These are phyloP conservation scores for Strigamia transsilvanica DNA, from an alignment of 2,888 invertebrate species.

Conservation along the genomic window DNA sequence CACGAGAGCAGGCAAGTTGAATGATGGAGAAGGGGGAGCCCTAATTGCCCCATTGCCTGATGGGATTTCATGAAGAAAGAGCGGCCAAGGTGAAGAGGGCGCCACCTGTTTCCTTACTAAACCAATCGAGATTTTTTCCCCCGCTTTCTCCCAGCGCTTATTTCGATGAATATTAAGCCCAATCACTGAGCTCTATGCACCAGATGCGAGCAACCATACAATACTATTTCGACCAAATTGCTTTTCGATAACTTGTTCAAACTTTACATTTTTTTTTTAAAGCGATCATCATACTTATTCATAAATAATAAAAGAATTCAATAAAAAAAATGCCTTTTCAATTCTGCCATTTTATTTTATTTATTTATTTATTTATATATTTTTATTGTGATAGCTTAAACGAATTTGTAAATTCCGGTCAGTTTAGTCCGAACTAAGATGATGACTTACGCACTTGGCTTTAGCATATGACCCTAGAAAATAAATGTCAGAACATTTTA, in stretches of 20 bases:
- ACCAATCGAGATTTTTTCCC: slow-evolving; percentile 25
- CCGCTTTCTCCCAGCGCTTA: slow-evolving; percentile 16
- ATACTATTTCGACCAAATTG: slow-evolving; percentile 20
- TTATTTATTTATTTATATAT: too few relatives aligned
- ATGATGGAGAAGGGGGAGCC: slow-evolving; percentile 1
- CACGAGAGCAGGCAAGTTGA: slow-evolving; percentile 4
- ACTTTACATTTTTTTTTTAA: background rate
- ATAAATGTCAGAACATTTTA: too few relatives aligned
- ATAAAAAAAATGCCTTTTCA: too few relatives aligned
- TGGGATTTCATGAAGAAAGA: slow-evolving; percentile 21
- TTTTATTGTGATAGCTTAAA: too few relatives aligned
- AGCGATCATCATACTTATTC: background rate
- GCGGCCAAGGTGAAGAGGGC: slow-evolving; percentile 26
- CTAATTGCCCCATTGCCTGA: slow-evolving; percentile 30
- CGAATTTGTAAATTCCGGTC: too few relatives aligned
- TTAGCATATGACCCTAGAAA: too few relatives aligned
- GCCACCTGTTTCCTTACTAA: slow-evolving; percentile 30
- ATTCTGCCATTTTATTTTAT: too few relatives aligned
- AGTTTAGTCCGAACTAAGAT: too few relatives aligned
- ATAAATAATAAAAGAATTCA: too few relatives aligned
- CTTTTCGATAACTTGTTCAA: slow-evolving; percentile 25
- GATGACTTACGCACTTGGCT: too few relatives aligned
- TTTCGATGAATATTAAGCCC: slow-evolving; percentile 30
- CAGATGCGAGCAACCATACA: slow-evolving; percentile 10
- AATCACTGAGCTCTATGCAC: slow-evolving; percentile 20